Base-by-base conservation (phyloP, 2,797 vertebrate species). In the Rhinatrema bivittatum region DNA sequence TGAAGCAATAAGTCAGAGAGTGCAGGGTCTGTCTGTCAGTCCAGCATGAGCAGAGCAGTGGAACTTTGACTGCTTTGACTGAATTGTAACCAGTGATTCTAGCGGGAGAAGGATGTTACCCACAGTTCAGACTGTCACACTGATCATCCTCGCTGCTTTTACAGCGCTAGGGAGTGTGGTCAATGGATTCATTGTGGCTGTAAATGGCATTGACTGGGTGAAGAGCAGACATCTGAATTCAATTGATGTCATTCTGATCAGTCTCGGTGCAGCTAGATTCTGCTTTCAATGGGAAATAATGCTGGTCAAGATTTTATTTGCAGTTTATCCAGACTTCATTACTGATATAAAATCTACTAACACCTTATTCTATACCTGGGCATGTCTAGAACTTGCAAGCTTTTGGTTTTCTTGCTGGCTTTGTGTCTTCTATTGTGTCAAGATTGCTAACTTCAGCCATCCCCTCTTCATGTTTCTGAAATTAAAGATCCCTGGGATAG, bases 121-220 rank as follows among this genome's bases (percentile, higher is more conserved):
- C 14, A 9, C 31, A 40, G 10, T 4, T 15, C 15, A 50, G 13
- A 9, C 18, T 15, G 16, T 16, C 12, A 23, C 13, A 3, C 10
- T 18, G 8, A 14, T 16, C 32, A 12, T 33, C 17, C n/a, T 19
- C 10, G 7, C 21, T 22, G 0, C 7, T 5, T 4, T 41, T 21
- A 3, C 16, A 19, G 12, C 18, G 7, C 9, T 54, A 32, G 68
- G 58, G 19, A 23, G 67, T 30, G 17, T 39, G 28, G 64, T 64
- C 33, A 78, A 79, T 15, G 20, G 37, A 42, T 75, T 79, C 51
- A 67, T 76, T 53, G 19, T 32, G 16, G 3, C 52, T 29, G 33
- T 66, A 34, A 74, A 59, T 21, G 45, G 12, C n/a, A 20, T 25
- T 38, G 54, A 58, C 15, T 75, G 67, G 60, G 37, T 67, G 20